Conservation (phyloP, 2,888 invertebrate species). For the Tineola bisselliella region DNA sequence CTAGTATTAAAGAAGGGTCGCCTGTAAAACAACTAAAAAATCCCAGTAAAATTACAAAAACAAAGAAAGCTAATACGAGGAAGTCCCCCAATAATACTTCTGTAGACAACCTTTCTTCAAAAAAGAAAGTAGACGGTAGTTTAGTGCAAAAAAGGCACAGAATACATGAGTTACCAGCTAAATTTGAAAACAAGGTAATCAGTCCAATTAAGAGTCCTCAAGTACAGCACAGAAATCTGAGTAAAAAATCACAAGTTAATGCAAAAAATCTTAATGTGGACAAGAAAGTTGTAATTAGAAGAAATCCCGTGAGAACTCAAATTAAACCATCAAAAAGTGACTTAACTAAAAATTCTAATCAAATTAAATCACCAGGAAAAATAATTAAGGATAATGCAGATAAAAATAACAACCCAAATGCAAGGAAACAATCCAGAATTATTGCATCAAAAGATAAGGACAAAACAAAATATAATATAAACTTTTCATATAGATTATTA, state of each 20-base stretch:
- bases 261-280: neutral
- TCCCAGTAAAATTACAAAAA: neutral
- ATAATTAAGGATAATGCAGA: slow-evolving; percentile 25
- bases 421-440: slow-evolving; percentile 13
- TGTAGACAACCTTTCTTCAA: slow-evolving; percentile 32
- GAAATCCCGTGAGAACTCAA: neutral
- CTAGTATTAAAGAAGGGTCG: neutral
- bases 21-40: neutral
- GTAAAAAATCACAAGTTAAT: slow-evolving; percentile 24
- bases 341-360: neutral
- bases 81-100: slow-evolving; percentile 16
- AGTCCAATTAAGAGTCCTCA: slow-evolving; percentile 44
- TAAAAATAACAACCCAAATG: slow-evolving; percentile 34
- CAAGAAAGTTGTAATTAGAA: slow-evolving; percentile 5
- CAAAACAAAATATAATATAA: slow-evolving; percentile 16
- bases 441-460: neutral
- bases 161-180: slow-evolving; percentile 41
- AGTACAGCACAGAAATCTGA: slow-evolving; percentile 41
- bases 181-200: slow-evolving; percentile 42
- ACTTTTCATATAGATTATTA: slow-evolving; percentile 22
- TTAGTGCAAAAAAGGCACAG: slow-evolving; percentile 36
- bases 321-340: neutral
- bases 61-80: neutral
- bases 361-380: neutral
- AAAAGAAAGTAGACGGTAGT: slow-evolving; percentile 25